Percentiles rank a stretch among this genome's conserved stretches.
These are phyloP conservation scores for Taenaris catops DNA, from an alignment of 2,888 invertebrate species.

Conservation along the genomic window DNA sequence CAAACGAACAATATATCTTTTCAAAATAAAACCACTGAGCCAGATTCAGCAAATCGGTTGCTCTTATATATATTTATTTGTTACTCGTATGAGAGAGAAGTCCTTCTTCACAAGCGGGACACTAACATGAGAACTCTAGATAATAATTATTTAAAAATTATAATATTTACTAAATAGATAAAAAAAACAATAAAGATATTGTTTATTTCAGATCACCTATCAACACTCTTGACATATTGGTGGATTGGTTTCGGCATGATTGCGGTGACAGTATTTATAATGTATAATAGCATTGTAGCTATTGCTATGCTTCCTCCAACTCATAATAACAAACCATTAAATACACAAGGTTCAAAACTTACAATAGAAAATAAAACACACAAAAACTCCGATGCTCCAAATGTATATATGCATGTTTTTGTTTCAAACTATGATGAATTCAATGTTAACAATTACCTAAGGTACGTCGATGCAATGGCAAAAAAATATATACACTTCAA, in stretches of 20 bases:
- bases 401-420: conserved; percentile 57
- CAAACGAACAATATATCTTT: too few species aligned
- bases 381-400: conserved; percentile 22
- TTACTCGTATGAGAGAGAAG: too few species aligned
- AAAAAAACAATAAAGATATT: too few species aligned
- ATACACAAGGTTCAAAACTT: conserved; percentile 20
- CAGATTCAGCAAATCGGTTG: too few species aligned
- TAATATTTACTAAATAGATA: too few species aligned
- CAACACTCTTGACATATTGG: conserved; percentile 52
- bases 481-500: conserved; percentile 44
- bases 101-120: too few species aligned
- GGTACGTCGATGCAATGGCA: conserved; percentile 45
- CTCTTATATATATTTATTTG: too few species aligned
- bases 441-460: conserved; percentile 43
- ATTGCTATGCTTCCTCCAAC: conserved; percentile 41
- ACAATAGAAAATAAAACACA: conserved; percentile 20
- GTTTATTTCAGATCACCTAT: conserved; percentile 54
- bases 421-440: conserved; percentile 36
- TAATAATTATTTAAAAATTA: too few species aligned
- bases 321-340: conserved; percentile 25
- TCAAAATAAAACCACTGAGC: too few species aligned
- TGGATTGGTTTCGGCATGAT: conserved; percentile 64
- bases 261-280: conserved; percentile 47
- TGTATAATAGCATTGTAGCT: conserved; percentile 52
- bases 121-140: too few species aligned